phyloP scores from a whole-genome alignment of 2,888 invertebrate species.

The Marronus borbonicus region DNA sequence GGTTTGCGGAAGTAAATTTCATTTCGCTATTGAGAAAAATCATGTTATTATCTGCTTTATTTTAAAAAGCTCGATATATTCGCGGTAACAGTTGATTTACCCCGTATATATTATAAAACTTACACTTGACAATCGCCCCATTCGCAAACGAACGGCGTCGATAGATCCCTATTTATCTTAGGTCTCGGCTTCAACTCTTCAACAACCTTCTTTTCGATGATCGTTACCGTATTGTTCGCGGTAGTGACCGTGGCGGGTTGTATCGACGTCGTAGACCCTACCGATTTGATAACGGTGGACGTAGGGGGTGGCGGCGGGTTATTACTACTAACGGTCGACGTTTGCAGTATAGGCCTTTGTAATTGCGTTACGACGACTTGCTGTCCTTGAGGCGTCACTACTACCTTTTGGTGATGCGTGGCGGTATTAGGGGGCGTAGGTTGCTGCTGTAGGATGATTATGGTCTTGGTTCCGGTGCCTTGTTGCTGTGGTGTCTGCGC shows the following conservation, averaged over 20 bases:
- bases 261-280: constrained; percentile 57
- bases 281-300: constrained; percentile 62
- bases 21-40: constrained; percentile 68
- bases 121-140: constrained; percentile 91
- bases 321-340: constrained; percentile 71
- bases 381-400: constrained; percentile 79
- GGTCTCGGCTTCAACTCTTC: constrained; percentile 59
- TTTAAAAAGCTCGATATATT: background rate
- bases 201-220: constrained; percentile 59
- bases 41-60: background rate
- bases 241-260: constrained; percentile 56
- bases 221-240: constrained; percentile 57
- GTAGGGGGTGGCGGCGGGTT: constrained; percentile 66
- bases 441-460: constrained; percentile 80
- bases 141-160: constrained; percentile 85
- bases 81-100: no score
- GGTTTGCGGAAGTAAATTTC: constrained; percentile 81
- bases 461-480: constrained; percentile 78
- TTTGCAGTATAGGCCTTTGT: constrained; percentile 72
- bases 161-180: constrained; percentile 68
- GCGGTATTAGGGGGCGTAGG: constrained; percentile 65
- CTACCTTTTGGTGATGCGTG: constrained; percentile 73
- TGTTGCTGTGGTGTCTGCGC: constrained; percentile 80
- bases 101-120: constrained; percentile 60
- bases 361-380: constrained; percentile 78